Evolutionary conservation across 2,113 vertebrate genomes (phyloP).

Genomic region (Turnix velox): DNA sequence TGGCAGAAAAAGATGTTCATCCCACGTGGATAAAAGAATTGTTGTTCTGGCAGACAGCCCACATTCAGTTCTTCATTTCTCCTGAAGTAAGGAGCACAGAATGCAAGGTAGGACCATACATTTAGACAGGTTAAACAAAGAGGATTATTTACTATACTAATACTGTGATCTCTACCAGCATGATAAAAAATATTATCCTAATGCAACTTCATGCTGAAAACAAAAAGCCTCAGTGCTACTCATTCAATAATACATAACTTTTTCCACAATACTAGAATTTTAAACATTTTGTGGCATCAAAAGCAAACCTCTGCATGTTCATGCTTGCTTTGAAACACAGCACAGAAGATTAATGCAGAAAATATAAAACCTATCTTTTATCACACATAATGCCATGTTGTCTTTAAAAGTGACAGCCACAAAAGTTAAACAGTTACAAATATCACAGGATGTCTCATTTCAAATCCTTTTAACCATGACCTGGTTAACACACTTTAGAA

Average conservation of each 20-base stretch:
- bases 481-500: background rate
- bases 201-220: background rate
- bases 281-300: background rate
- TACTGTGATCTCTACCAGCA: background rate
- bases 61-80: background rate
- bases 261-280: background rate
- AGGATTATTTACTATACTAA: constrained; percentile 5
- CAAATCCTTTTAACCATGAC: background rate
- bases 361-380: background rate
- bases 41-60: constrained; percentile 15
- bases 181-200: background rate
- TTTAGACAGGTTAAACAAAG: background rate
- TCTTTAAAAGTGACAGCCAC: background rate
- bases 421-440: background rate
- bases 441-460: background rate
- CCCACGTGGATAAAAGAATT: background rate
- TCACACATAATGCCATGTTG: background rate
- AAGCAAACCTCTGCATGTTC: background rate
- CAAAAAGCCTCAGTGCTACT: background rate
- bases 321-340: background rate
- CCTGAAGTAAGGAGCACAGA: background rate
- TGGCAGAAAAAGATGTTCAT: background rate
- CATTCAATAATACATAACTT: background rate
- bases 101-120: background rate
- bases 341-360: background rate